phyloP scores from a whole-genome alignment of 2,113 vertebrate genomes.

The Salvelinus fontinalis region DNA sequence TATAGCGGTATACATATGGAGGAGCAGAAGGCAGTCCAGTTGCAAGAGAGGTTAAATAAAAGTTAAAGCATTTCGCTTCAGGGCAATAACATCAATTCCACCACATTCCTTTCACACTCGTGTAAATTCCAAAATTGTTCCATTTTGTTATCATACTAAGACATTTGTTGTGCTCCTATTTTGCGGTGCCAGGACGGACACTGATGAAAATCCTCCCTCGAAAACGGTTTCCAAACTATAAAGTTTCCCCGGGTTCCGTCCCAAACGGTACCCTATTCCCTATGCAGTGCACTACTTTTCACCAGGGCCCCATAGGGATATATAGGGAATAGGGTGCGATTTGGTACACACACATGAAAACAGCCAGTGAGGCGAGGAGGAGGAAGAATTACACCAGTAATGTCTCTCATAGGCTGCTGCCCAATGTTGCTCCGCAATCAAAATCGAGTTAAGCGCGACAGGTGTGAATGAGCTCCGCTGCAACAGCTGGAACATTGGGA shows the following conservation, averaged over 20 bases:
- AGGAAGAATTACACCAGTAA: conserved; percentile 49
- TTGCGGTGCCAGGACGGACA: conserved; percentile 1
- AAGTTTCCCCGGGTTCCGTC: background rate
- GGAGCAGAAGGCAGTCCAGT: background rate
- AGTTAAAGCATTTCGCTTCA: conserved; percentile 7
- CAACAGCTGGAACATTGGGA: conserved; percentile 46
- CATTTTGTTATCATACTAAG: conserved; percentile 36
- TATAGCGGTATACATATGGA: background rate
- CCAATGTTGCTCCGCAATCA: conserved; percentile 38
- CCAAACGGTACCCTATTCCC: background rate
- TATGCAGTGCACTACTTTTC: no score
- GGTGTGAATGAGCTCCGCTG: conserved; percentile 41
- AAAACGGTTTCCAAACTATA: conserved; percentile 13
- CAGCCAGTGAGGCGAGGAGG: conserved; percentile 23
- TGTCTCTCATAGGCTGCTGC: conserved; percentile 15
- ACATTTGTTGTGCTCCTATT: conserved; percentile 23
- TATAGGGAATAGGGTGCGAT: no score
- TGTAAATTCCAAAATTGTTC: conserved; percentile 22
- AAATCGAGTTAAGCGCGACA: conserved; percentile 60
- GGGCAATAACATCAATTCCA: conserved; percentile 35
- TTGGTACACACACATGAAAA: background rate
- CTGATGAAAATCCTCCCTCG: background rate
- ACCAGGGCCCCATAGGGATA: no score
- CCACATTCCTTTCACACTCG: background rate
- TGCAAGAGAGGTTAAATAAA: conserved; percentile 7